A percentile compares a stretch with the other conserved stretches of the same genome.
phyloP scores from a whole-genome alignment of 1,140 invertebrate genomes.

The Bilobella aurantiaca region DNA sequence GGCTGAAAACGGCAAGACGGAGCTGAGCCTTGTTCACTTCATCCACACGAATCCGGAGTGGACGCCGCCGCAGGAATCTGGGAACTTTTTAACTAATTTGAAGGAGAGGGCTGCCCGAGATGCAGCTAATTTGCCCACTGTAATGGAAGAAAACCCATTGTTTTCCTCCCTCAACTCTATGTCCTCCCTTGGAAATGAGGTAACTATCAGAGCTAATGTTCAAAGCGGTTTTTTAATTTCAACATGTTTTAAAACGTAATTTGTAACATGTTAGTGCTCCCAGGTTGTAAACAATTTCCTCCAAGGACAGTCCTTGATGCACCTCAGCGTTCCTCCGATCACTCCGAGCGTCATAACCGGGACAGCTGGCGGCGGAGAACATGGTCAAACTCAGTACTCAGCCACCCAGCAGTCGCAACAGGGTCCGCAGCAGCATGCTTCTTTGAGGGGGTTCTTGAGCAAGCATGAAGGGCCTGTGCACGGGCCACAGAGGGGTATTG shows the following conservation, averaged over 20 bases:
- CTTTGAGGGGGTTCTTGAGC: constrained; percentile 43
- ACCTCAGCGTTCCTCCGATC: too few species aligned
- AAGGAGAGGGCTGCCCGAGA: constrained; percentile 44
- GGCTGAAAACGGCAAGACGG: constrained; percentile 86
- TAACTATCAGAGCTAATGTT: constrained; percentile 39
- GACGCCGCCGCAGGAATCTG: constrained; percentile 56
- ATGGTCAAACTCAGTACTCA: not conserved
- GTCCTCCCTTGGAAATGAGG: constrained; percentile 50
- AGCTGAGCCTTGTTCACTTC: constrained; percentile 87
- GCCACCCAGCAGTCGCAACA: not conserved
- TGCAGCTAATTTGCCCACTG: constrained; percentile 34
- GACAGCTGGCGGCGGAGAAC: not conserved
- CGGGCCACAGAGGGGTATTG: constrained; percentile 37
- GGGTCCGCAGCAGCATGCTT: constrained; percentile 16
- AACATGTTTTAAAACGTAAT: not conserved
- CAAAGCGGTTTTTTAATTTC: not conserved
- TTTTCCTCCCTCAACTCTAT: constrained; percentile 50
- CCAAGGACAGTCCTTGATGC: too few species aligned
- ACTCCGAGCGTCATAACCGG: too few species aligned
- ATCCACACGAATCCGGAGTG: constrained; percentile 88
- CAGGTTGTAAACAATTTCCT: too few species aligned
- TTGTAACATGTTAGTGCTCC: constrained; percentile 35
- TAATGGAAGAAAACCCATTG: constrained; percentile 43
- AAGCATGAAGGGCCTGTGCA: constrained; percentile 49
- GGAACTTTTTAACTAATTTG: constrained; percentile 47